A percentile compares a stretch with the other conserved stretches of the same genome.
Conservation (phyloP, 2,113 vertebrate species). For the Muscicapa adusta region DNA sequence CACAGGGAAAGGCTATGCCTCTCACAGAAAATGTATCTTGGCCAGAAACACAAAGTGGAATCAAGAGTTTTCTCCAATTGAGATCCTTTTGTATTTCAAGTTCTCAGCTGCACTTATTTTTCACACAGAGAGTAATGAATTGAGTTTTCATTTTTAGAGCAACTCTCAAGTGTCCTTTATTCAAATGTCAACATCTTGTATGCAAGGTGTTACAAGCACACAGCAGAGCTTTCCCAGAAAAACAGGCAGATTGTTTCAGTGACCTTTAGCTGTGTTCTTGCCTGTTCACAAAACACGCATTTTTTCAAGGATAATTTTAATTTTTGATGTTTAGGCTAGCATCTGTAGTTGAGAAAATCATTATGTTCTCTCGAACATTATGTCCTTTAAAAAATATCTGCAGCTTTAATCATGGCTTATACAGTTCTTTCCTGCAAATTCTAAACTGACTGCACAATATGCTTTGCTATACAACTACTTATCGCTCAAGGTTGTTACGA, state of each 20-base stretch:
- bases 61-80: neutral
- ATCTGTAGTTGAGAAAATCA: slow-evolving; percentile 29
- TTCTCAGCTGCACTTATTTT: neutral
- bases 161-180: slow-evolving; percentile 54
- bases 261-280: slow-evolving; percentile 51
- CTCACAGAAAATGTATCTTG: neutral
- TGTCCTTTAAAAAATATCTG: neutral
- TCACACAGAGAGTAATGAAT: neutral
- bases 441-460: neutral
- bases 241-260: slow-evolving; percentile 46
- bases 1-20: neutral
- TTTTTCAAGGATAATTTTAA: slow-evolving; percentile 39
- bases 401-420: neutral
- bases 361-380: neutral
- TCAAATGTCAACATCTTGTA: slow-evolving; percentile 65
- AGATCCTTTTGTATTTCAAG: neutral
- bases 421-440: neutral
- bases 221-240: slow-evolving; percentile 32
- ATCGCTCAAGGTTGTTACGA: neutral
- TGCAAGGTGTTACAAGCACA: slow-evolving; percentile 47
- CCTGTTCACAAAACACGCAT: neutral
- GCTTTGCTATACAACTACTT: neutral
- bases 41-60: neutral
- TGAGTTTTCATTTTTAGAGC: neutral
- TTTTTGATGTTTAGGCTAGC: slow-evolving; percentile 37